A percentile compares a stretch with the other conserved stretches of the same genome.
phyloP scores from a whole-genome alignment of 2,113 vertebrate species.

The Caloenas nicobarica region DNA sequence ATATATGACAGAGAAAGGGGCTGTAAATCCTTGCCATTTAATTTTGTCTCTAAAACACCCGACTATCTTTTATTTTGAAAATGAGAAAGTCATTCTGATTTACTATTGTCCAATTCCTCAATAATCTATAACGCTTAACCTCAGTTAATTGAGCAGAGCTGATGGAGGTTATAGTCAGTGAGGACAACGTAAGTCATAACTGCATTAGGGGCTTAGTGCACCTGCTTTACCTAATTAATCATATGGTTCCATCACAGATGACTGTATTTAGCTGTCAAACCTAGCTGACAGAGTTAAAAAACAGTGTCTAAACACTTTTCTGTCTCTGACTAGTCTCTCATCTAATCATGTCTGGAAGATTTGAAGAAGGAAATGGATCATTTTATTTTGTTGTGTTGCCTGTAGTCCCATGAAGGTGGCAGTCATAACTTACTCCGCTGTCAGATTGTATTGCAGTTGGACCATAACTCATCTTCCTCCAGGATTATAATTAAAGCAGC shows the following conservation, averaged over 20 bases:
- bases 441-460: neutral
- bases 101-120: neutral
- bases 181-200: conserved; percentile 4
- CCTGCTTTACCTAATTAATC: neutral
- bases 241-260: neutral
- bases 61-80: neutral
- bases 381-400: neutral
- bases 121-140: conserved; percentile 37
- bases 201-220: neutral
- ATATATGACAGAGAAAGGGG: neutral
- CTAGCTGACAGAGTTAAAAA: neutral
- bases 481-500: conserved; percentile 54
- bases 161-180: neutral
- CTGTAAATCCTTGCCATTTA: neutral
- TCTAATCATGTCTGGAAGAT: neutral
- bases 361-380: neutral
- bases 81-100: neutral
- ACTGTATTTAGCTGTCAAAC: neutral
- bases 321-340: neutral
- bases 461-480: neutral
- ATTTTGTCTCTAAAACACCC: neutral
- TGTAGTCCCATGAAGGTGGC: neutral
- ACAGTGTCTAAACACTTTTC: neutral
- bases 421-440: conserved; percentile 19
- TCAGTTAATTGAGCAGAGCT: conserved; percentile 34